Evolutionary conservation across 2,888 invertebrate genomes (phyloP), one percentile per base, ranked within the genome.

Genomic region (Polyommatus icarus): DNA sequence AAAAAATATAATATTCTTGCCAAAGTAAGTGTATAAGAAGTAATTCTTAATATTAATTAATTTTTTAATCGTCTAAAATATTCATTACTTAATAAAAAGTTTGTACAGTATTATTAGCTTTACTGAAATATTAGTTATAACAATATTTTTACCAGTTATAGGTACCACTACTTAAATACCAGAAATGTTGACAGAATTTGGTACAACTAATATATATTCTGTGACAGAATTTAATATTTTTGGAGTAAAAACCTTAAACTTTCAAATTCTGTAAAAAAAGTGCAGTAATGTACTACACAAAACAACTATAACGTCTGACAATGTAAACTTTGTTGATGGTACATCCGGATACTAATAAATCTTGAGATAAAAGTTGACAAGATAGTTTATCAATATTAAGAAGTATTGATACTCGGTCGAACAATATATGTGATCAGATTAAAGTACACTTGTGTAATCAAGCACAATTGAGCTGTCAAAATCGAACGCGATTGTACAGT

Each of bases 71-170:
- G 75, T 75, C 75, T 75, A 29, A 75, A 75, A 75, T 75, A 75
- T 50, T 54, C 75, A 75, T 29, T 29, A 50, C 75, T 54, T 73
- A 40, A 72, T 75, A 75, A 80, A 82, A 86, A 89, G 90, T 90
- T 89, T 93, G 93, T 93, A 93, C 93, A 93, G 93, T 93, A 93
- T 93, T 93, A 93, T 88, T 93, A 93, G 93, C 91, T 91, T 92
- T 92, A 92, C 89, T 92, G 91, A 91, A 92, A 87, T 88, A 67
- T 67, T 67, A 87, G 85, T 84, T 83, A 82, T 84, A 83, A 80
- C 77, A 78, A 78, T 82, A 82, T 78, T 79, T 76, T 79, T 77
- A 79, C 76, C 76, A 76, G 61, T 79, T 80, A 79, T 79, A 78
- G 71, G 76, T 71, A 75, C 24, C 54, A 54, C 5, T 54, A 54